Percentiles rank a stretch among this genome's conserved stretches.
phyloP scores from a whole-genome alignment of 2,888 invertebrate genomes.

The Heterodera filipjevi region DNA sequence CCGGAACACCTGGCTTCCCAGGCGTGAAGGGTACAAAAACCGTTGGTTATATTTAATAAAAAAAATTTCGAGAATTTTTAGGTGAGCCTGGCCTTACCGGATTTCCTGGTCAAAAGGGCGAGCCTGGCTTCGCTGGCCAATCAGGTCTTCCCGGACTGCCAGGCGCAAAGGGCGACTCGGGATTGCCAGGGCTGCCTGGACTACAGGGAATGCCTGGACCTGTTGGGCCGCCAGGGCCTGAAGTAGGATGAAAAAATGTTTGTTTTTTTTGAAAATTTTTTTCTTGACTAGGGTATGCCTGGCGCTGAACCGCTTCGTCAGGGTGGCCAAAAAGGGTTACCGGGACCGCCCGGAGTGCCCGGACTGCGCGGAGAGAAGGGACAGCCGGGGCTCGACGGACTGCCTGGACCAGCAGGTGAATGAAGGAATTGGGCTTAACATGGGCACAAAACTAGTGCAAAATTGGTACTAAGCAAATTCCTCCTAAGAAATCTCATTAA shows the following conservation, averaged over 20 bases:
- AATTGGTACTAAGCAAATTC: too few relatives aligned
- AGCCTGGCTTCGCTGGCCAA: slow-evolving; percentile 58
- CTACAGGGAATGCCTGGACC: slow-evolving; percentile 64
- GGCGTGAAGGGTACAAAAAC: slow-evolving; percentile 49
- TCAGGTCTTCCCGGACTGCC: slow-evolving; percentile 65
- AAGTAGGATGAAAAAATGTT: slow-evolving; percentile 32
- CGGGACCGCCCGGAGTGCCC: slow-evolving; percentile 46
- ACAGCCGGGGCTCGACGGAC: slow-evolving; percentile 66
- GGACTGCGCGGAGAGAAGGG: slow-evolving; percentile 64
- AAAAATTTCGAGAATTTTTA: neutral
- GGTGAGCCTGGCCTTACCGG: slow-evolving; percentile 70
- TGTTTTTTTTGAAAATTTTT: neutral
- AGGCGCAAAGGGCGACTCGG: slow-evolving; percentile 64
- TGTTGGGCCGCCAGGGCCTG: slow-evolving; percentile 45
- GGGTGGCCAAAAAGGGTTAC: slow-evolving; percentile 71
- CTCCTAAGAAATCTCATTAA: too few relatives aligned
- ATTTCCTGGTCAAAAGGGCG: slow-evolving; percentile 61
- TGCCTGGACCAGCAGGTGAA: slow-evolving; percentile 47
- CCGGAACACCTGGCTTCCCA: slow-evolving; percentile 55
- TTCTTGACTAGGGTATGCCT: slow-evolving; percentile 70
- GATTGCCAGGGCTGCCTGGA: slow-evolving; percentile 65
- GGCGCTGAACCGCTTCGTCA: slow-evolving; percentile 69
- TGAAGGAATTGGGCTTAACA: neutral
- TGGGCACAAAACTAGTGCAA: too few relatives aligned
- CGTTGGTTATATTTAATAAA: neutral